Evolutionary conservation across 2,113 vertebrate genomes (phyloP).

Genomic region (Oenanthe melanoleuca): DNA sequence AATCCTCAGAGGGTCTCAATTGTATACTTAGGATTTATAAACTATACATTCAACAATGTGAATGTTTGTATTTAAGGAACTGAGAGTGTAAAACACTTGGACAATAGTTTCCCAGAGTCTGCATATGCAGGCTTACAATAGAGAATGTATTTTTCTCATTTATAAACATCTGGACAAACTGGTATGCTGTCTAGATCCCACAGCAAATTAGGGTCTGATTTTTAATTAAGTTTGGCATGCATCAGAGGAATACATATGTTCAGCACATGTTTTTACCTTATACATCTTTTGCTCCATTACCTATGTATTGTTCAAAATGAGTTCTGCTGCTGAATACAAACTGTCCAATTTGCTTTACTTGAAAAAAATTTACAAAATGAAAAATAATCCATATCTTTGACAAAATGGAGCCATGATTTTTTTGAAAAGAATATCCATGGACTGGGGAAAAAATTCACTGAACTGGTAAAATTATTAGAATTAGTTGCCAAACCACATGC

Average conservation of each 20-base stretch:
- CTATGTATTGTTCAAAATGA: conserved; percentile 23
- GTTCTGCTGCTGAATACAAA: conserved; percentile 25
- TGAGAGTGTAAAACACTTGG: not conserved
- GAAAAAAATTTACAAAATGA: not conserved
- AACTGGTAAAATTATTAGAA: not conserved
- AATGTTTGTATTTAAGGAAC: conserved; percentile 29
- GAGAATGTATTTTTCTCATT: conserved; percentile 33
- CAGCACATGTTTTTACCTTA: conserved; percentile 64
- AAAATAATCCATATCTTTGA: not conserved
- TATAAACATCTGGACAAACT: conserved; percentile 48
- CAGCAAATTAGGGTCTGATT: conserved; percentile 51
- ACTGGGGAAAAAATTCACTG: not conserved
- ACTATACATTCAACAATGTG: not conserved
- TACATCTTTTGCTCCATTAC: conserved; percentile 48
- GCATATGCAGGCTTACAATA: not conserved
- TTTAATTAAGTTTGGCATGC: conserved; percentile 64
- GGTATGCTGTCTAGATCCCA: conserved; percentile 13
- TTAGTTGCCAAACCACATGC: not conserved
- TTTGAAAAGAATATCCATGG: not conserved
- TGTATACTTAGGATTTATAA: conserved; percentile 9
- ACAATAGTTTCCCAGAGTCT: conserved; percentile 23
- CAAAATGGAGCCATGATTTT: not conserved
- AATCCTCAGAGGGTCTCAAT: not conserved
- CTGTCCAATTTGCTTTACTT: not conserved
- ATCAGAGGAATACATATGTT: conserved; percentile 64